Base-by-base conservation (phyloP, 2,888 invertebrate species). In the Cyclophora albipunctata region DNA sequence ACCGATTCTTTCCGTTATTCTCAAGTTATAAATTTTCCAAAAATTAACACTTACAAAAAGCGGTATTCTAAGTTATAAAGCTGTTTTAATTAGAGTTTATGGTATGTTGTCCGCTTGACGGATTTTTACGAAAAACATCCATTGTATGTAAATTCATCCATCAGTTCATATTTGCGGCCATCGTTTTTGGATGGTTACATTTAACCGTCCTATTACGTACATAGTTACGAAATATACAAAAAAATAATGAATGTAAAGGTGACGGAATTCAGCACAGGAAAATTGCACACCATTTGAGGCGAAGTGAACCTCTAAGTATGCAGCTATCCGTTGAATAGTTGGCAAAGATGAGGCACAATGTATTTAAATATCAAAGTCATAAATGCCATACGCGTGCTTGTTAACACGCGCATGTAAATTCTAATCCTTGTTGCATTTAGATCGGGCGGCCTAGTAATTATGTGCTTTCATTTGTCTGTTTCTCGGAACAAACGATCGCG, bases 401-500 rank as follows among this genome's bases (percentile, higher is more conserved):
- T 85, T 83, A 85, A 78, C 78, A 75, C 75, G 74, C 75, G 69
- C 81, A 84, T 84, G 84, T 84, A 81, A 86, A 87, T 87, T 83
- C 77, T 84, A 87, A 86, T 85, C 85, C 87, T 83, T 75, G 83
- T 85, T 85, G 86, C 86, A 86, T 86, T 84, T 81, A 81, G 81
- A 86, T 82, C 79, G 81, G 78, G 79, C 78, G 81, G 84, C 84
- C 85, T 78, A 87, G 86, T 88, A 87, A 87, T 87, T 88, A 88
- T 83, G 82, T 87, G 83, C 85, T 87, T 88, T 86, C 87, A 87
- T 86, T 86, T 85, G 86, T 85, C 84, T 85, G 81, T 76, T 81
- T 78, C 83, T 80, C 71, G 69, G 79, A 85, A 87, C 84, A 81
- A 86, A 84, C 80, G 85, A 84, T 75, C 81, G 67, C 72, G 73